Base-by-base conservation (phyloP, 2,113 vertebrate genomes). In the Oryzias curvinotus region DNA sequence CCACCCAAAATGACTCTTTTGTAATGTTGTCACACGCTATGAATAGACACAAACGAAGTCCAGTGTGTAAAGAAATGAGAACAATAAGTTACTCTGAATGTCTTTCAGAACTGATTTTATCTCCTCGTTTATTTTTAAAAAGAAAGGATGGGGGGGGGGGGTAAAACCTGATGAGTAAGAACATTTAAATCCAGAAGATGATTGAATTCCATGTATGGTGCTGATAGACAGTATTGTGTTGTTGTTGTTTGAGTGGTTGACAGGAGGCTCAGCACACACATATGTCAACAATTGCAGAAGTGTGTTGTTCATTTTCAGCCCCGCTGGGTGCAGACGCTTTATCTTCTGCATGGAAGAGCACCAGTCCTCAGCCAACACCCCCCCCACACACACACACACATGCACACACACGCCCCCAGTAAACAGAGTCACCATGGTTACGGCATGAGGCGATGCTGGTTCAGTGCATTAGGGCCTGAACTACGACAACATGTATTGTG, bases 371-470 rank as follows among this genome's bases (percentile, higher is more conserved):
- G 8, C 43, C 62, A 8, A 23, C 57, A 73, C 68, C 52, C 80
- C 72, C 62, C 21, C 21, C 21, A 21, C 21, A 21, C 21, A 21
- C 21, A 21, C 21, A 21, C 21, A 21, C 21, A 23, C 21, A 23
- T 3, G 3, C 21, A 23, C 21, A 23, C 21, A 23, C 21, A 36
- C 36, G 36, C 36, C 76, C 57, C 73, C 77, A 66, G 78, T 78
- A 68, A 17, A 28, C 54, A 42, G 12, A 10, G 84, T 89, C 72
- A 19, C 83, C 78, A 86, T 87, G 80, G 87, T 75, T 74, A 87
- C 72, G 0, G 23, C 25, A 10, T 21, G 36, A 3, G 83, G 75
- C 75, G 66, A 55, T 57, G 63, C 69, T 46, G 77, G 59, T 78
- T 84, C 71, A 52, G 53, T 80, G 56, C 75, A 71, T 76, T 73